Evolutionary conservation across 2,888 invertebrate species (phyloP).

Genomic region (Napeogenes sylphis): DNA sequence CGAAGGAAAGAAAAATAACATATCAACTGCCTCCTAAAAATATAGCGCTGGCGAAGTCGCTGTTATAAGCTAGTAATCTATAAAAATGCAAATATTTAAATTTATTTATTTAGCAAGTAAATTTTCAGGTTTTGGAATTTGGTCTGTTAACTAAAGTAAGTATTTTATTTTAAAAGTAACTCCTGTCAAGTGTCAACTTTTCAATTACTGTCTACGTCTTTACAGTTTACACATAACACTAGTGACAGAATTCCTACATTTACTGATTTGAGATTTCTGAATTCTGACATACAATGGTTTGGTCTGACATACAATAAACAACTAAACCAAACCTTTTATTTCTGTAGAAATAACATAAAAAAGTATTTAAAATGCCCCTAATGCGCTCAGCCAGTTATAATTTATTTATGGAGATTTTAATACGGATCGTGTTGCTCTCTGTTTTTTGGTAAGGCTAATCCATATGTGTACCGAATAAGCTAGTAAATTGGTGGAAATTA

Average conservation of each 20-base stretch:
- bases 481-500: no score
- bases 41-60: no score
- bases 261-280: background rate
- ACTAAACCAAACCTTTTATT: conserved; percentile 20
- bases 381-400: conserved; percentile 66
- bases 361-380: conserved; percentile 55
- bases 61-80: no score
- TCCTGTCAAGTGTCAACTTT: background rate
- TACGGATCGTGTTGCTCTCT: conserved; percentile 68
- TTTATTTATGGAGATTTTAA: conserved; percentile 70
- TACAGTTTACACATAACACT: no score
- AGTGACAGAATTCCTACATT: background rate
- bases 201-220: background rate
- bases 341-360: conserved; percentile 18
- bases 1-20: no score
- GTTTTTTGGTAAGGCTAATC: conserved; percentile 74
- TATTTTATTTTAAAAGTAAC: background rate
- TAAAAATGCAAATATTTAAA: no score
- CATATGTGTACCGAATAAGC: conserved; percentile 40
- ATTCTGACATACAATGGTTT: conserved; percentile 16
- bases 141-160: background rate
- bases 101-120: no score
- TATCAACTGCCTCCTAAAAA: no score
- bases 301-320: conserved; percentile 1
- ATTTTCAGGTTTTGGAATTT: background rate